Conservation (phyloP, 2,888 invertebrate genomes). For the Lissocephala sabroskyi region DNA sequence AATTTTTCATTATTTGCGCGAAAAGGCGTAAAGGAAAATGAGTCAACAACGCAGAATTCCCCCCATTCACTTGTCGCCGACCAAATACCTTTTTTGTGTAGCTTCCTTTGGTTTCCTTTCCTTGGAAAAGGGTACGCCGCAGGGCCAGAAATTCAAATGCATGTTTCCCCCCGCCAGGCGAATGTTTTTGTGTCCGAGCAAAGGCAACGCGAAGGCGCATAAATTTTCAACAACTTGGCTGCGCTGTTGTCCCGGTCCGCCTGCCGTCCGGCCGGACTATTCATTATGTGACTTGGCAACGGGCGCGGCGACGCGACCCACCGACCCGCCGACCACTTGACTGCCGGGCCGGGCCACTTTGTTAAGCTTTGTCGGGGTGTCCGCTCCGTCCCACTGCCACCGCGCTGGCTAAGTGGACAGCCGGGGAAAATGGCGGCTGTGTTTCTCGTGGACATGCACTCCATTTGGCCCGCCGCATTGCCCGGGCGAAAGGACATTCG, state of each 20-base stretch:
- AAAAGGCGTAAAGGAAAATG: constrained; percentile 19
- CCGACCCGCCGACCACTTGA: constrained; percentile 29
- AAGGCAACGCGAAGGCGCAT: constrained; percentile 32
- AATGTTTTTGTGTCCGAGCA: constrained; percentile 3
- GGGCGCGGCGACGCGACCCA: not conserved
- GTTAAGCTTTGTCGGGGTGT: not conserved
- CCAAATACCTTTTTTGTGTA: no score
- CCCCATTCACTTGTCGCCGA: no score
- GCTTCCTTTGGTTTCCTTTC: no score
- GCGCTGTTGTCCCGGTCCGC: not conserved
- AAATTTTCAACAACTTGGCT: constrained; percentile 37
- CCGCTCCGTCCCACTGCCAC: not conserved
- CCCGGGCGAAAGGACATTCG: no score
- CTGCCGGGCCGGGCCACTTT: constrained; percentile 26
- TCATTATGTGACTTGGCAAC: constrained; percentile 50
- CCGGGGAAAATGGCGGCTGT: not conserved
- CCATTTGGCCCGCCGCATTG: no score
- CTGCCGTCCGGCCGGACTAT: constrained; percentile 25
- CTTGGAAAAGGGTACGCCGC: constrained; percentile 4
- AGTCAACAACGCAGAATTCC: constrained; percentile 3
- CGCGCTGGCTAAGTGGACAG: constrained; percentile 22
- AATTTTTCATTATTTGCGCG: constrained; percentile 45
- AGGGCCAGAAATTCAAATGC: constrained; percentile 18
- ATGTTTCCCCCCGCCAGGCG: no score
- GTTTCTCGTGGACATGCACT: not conserved